Evolutionary conservation across 1,140 invertebrate genomes (phyloP).

Genomic region (Cyrtorhinus lividipennis): DNA sequence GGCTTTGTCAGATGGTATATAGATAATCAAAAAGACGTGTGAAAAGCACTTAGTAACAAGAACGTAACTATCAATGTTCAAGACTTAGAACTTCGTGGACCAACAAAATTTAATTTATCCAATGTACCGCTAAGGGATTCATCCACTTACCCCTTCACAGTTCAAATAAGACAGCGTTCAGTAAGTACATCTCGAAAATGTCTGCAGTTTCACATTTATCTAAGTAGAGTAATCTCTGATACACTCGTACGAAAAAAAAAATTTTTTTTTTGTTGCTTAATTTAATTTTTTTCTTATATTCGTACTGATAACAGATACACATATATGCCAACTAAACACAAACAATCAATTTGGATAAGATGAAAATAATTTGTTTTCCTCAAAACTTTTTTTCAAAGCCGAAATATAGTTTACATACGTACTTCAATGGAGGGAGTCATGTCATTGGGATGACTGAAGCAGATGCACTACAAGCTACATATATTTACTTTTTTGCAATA

Average conservation of each 20-base stretch:
- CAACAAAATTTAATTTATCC: no score
- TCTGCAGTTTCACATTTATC: neutral
- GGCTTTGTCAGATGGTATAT: no score
- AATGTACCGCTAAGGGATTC: no score
- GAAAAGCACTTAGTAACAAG: no score
- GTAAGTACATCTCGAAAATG: no score
- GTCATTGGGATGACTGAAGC: constrained; percentile 6
- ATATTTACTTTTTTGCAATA: neutral
- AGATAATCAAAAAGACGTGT: no score
- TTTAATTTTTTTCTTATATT: neutral
- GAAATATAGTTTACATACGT: constrained; percentile 1
- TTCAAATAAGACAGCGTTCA: neutral
- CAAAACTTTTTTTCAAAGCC: neutral
- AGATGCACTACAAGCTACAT: constrained; percentile 4
- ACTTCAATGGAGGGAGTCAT: neutral
- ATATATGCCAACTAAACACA: neutral
- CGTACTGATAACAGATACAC: neutral
- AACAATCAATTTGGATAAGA: neutral
- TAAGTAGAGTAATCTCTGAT: constrained; percentile 5
- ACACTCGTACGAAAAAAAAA: neutral
- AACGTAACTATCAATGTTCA: no score
- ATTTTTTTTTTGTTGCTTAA: no score
- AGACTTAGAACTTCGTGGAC: no score
- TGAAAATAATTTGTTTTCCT: neutral
- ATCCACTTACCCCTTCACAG: neutral